Conservation (phyloP, 2,888 invertebrate genomes). For the Ennomos erosarius region DNA sequence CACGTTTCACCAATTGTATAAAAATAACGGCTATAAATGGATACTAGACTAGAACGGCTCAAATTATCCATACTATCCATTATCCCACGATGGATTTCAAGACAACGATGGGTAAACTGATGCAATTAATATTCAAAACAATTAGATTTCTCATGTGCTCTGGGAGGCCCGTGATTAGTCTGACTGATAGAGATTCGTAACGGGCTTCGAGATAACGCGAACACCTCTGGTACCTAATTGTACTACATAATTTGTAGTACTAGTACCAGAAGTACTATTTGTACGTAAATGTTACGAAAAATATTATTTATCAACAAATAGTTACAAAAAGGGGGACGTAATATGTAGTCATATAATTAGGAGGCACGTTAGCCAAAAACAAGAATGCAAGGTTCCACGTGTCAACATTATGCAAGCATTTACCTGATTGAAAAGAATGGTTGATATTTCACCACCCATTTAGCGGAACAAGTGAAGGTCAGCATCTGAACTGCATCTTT, state of each 20-base stretch:
- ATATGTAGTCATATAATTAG: too few relatives aligned
- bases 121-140: conserved; percentile 31
- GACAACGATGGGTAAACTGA: conserved; percentile 26
- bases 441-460: conserved; percentile 23
- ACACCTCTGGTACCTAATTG: too few relatives aligned
- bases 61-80: conserved; percentile 13
- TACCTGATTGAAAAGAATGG: conserved; percentile 21
- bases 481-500: conserved; percentile 22
- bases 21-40: too few relatives aligned
- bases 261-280: too few relatives aligned
- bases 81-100: conserved; percentile 30
- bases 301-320: too few relatives aligned
- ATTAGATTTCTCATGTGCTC: conserved; percentile 31
- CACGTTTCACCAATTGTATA: too few relatives aligned
- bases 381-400: neutral
- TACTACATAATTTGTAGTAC: too few relatives aligned
- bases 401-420: conserved; percentile 1
- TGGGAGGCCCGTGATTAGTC: conserved; percentile 13
- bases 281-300: too few relatives aligned
- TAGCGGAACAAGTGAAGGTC: conserved; percentile 33
- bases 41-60: neutral
- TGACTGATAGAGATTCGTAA: conserved; percentile 17
- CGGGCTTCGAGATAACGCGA: neutral
- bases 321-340: too few relatives aligned
- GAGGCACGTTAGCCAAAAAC: too few relatives aligned